Evolutionary conservation across 2,113 vertebrate species (phyloP).

Genomic region (Malurus cyaneus): DNA sequence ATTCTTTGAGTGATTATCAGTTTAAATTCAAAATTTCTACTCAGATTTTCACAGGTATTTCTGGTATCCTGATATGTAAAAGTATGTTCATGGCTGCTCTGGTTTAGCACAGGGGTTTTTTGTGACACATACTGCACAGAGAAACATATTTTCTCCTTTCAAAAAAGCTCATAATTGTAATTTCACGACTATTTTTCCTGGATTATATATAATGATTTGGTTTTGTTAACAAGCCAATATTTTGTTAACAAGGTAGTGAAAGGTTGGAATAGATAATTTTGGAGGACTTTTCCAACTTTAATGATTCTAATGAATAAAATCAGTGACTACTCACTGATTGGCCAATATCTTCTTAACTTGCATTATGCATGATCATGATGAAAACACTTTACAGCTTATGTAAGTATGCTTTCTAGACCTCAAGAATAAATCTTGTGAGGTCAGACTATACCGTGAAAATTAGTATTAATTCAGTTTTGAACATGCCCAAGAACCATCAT

Average conservation of each 20-base stretch:
- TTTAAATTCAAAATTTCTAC: not conserved
- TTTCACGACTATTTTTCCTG: not conserved
- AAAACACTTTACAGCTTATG: not conserved
- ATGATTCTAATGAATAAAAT: not conserved
- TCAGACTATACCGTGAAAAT: not conserved
- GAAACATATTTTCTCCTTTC: not conserved
- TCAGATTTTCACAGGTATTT: not conserved
- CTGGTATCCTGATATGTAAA: not conserved
- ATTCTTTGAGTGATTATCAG: not conserved
- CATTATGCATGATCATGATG: not conserved
- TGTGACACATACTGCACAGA: not conserved
- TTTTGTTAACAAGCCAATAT: not conserved
- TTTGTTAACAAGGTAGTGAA: not conserved
- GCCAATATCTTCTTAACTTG: not conserved
- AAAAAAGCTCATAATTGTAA: not conserved
- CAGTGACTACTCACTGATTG: not conserved
- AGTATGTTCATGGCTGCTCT: not conserved
- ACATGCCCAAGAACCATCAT: not conserved
- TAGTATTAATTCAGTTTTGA: not conserved
- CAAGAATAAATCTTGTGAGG: not conserved
- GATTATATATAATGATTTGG: not conserved
- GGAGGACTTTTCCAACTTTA: not conserved
- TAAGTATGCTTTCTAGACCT: not conserved
- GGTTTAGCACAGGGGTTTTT: fast-evolving
- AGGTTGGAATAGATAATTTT: not conserved